Base-by-base conservation (phyloP, 2,888 invertebrate genomes). In the Timema cristinae region DNA sequence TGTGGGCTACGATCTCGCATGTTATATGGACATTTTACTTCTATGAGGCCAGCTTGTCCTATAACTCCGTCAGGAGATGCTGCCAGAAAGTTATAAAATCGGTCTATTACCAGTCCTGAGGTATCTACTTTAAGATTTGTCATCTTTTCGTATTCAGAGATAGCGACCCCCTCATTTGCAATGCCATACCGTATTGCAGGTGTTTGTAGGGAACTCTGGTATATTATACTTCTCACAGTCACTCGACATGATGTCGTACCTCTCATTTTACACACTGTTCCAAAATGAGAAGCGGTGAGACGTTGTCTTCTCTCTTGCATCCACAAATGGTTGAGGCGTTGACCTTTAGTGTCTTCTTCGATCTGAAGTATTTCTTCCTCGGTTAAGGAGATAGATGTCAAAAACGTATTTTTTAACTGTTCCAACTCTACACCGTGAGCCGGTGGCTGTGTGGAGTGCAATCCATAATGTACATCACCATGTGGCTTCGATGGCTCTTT, bases 61-160 rank as follows among this genome's bases (percentile, higher is more conserved):
- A 70, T 48, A 7, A 74, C 7, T 7, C 73, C 75, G 54, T 75
- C 75, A 6, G 75, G 75, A 15, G 75, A 75, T 2, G 75, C 75
- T 50, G 71, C 74, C 0, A 75, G 59, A 47, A 73, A 32, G 7
- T 73, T 72, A 69, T 75, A 70, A 49, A 71, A 69, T 16, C 67
- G 0, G 10, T 66, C 71, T 9, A 75, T 56, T 54, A 73, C 72
- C 0, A 75, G 47, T 6, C 74, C 75, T 67, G 72, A 75, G 47
- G 66, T 67, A 15, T 52, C 10, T n/a, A 75, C 72, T 48, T 10
- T 16, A 13, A 61, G 49, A 15, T 71, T 71, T 6, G 50, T 72
- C 6, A 54, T 13, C 2, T 47, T 15, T 50, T 69, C 51, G 59
- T 75, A 75, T 32, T 54, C 50, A n/a, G 10, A 5, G n/a, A 72